Percentiles rank a stretch among this genome's conserved stretches.
Conservation (phyloP, 2,797 vertebrate species). For the Aplochiton taeniatus region DNA sequence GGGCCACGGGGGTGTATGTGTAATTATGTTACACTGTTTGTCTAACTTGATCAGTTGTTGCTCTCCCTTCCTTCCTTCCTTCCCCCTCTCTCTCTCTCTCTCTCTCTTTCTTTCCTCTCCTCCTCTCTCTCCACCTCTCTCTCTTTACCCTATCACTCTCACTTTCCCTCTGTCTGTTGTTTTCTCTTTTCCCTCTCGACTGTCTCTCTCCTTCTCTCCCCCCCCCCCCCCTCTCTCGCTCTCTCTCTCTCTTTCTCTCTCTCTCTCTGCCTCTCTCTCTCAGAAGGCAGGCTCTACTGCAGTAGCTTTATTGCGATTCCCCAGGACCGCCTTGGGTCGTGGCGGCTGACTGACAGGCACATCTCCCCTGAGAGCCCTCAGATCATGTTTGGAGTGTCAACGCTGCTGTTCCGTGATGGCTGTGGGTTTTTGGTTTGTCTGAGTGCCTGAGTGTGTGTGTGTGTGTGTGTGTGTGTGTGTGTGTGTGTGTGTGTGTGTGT, state of each 20-base stretch:
- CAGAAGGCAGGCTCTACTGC: not conserved
- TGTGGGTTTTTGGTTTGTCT: conserved; percentile 52
- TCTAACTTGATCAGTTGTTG: conserved; percentile 46
- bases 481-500: not conserved
- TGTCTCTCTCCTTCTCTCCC: not conserved
- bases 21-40: conserved; percentile 59
- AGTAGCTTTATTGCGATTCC: conserved; percentile 17
- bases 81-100: not conserved
- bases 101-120: not conserved
- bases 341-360: conserved; percentile 60
- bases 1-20: conserved; percentile 30
- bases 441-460: conserved; percentile 8
- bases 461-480: conserved; percentile 8
- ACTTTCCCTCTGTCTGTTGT: too few relatives aligned
- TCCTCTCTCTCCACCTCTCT: not conserved
- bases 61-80: conserved; percentile 22
- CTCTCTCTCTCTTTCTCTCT: too few relatives aligned
- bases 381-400: conserved; percentile 60
- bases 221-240: too few relatives aligned
- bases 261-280: not conserved
- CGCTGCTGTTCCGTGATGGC: conserved; percentile 33
- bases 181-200: not conserved
- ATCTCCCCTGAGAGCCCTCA: conserved; percentile 56
- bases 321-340: conserved; percentile 37
- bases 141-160: too few relatives aligned